These are phyloP conservation scores for Drosophila pseudoobscura DNA, from an alignment of 1,140 invertebrate species.

Conservation along the genomic window DNA sequence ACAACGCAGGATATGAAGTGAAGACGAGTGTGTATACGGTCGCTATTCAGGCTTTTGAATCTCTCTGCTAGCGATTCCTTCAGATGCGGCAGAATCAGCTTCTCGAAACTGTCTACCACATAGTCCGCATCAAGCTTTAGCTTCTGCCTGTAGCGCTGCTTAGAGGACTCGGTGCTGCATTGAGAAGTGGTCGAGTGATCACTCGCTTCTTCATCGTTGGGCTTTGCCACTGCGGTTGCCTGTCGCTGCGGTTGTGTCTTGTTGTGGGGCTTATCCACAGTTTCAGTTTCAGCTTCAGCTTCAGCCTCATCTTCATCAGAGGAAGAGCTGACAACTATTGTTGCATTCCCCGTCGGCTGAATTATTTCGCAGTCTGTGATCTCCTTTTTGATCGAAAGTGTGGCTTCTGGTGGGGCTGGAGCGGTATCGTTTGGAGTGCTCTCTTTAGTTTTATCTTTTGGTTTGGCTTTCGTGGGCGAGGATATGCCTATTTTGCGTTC, in stretches of 20 bases:
- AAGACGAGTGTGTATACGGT: slow-evolving; percentile 38
- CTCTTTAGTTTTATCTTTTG: neutral
- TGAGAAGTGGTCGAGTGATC: slow-evolving; percentile 33
- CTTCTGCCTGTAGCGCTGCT: slow-evolving; percentile 42
- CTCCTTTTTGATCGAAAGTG: slow-evolving; percentile 17
- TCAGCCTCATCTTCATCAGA: slow-evolving; percentile 22
- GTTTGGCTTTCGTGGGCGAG: neutral
- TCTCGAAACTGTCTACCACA: slow-evolving; percentile 73
- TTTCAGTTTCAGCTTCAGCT: too few species aligned
- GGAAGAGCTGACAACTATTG: slow-evolving; percentile 58
- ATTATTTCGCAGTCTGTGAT: too few species aligned
- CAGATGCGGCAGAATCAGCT: slow-evolving; percentile 63
- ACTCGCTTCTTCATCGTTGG: slow-evolving; percentile 15
- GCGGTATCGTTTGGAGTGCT: too few species aligned
- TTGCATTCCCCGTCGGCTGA: neutral
- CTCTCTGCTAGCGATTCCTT: slow-evolving; percentile 38
- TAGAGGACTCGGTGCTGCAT: slow-evolving; percentile 29
- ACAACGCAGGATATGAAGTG: slow-evolving; percentile 75
- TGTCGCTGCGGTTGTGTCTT: too few species aligned
- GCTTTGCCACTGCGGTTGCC: too few species aligned
- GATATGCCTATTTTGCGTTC: too few species aligned
- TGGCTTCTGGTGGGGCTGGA: neutral
- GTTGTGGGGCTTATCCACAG: neutral
- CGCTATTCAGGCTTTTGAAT: slow-evolving; percentile 54
- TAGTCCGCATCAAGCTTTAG: slow-evolving; percentile 50